Percentiles rank a stretch among this genome's conserved stretches.
Conservation (phyloP, 2,113 vertebrate genomes). For the Prionailurus viverrinus region DNA sequence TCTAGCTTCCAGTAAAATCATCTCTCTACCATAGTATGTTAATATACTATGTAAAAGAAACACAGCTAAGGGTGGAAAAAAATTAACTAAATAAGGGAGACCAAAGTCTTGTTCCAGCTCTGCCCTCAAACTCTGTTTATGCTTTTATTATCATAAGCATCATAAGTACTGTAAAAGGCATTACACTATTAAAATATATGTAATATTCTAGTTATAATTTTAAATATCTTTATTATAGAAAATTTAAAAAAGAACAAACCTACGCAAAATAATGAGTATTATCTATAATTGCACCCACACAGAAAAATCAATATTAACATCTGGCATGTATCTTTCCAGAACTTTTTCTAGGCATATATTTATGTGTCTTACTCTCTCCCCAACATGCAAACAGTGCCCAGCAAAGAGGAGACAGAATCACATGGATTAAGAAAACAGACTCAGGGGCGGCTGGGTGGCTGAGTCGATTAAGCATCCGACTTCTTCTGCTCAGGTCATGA, state of each 20-base stretch:
- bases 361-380: neutral
- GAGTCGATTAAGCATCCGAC: too few relatives aligned
- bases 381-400: neutral
- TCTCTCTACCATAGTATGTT: neutral
- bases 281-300: constrained; percentile 5
- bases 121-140: constrained; percentile 10
- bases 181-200: neutral
- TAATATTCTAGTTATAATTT: neutral
- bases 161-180: neutral
- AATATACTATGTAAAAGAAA: neutral
- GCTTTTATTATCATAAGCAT: constrained; percentile 7
- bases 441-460: neutral
- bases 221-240: constrained; percentile 5
- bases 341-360: neutral
- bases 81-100: neutral
- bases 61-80: neutral
- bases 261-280: neutral
- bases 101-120: neutral
- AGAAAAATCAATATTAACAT: constrained; percentile 2
- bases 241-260: neutral
- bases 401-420: neutral
- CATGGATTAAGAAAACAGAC: neutral
- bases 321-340: constrained; percentile 14
- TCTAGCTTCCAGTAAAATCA: neutral
- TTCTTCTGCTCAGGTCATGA: too few relatives aligned